Evolutionary conservation across 1,140 invertebrate genomes (phyloP), one percentile per base, ranked within the genome.

Genomic region (Calephelis virginiensis): DNA sequence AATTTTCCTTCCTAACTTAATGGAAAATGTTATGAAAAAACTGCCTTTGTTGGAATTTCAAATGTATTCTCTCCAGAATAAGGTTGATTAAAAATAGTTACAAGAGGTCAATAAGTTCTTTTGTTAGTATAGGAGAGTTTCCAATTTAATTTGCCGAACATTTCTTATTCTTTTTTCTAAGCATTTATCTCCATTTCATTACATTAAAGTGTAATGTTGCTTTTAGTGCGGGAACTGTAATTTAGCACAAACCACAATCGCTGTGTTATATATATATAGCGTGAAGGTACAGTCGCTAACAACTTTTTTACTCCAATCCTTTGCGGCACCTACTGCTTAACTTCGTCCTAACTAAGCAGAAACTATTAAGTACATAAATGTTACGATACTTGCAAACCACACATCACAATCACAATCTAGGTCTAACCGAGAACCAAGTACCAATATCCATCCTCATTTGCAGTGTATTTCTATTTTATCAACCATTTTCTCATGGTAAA

Each of bases 91-190:
- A 0, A 0, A 10, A 67, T 73, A 62, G 62, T 68, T 73, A 50
- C 8, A 53, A 49, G 60, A 65, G 11, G 17, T 75, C 63, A 0
- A 73, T 83, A 69, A 8, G 66, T 43, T 61, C 61, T 76, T 74
- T 63, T 63, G 59, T 60, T 45, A n/a, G 17, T 14, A 59, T 45
- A 74, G 71, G 72, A 73, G 79, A 83, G 75, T 81, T 81, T 85
- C 78, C 83, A 83, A 85, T 85, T 85, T 85, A 83, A 85, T 85
- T 85, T 83, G 80, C 81, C 77, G 76, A 80, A 81, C 81, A 81
- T 73, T 80, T 76, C 72, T 76, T 82, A 80, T 83, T n/a, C 82
- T 82, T 81, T 81, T 83, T 83, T 80, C 74, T 70, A 63, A 77
- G 77, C 77, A 82, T 85, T 85, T 82, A 83, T 83, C 78, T 82